These are phyloP conservation scores for Capreolus pygargus DNA, from an alignment of 2,113 vertebrate species.

Conservation along the genomic window DNA sequence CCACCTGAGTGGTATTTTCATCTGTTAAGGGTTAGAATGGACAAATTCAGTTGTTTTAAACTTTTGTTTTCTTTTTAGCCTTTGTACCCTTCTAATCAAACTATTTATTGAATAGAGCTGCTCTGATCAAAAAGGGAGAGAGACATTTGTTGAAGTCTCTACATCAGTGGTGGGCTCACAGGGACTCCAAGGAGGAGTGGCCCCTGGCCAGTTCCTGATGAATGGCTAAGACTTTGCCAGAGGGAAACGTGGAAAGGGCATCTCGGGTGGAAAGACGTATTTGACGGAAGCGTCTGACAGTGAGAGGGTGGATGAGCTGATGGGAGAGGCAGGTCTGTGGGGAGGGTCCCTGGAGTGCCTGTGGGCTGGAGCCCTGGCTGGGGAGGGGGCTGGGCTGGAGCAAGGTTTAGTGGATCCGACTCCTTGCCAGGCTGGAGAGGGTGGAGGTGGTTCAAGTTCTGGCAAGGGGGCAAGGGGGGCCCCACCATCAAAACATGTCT, in stretches of 20 bases:
- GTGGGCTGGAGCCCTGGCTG: background rate
- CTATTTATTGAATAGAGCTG: background rate
- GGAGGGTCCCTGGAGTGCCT: background rate
- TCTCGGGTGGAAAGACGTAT: background rate
- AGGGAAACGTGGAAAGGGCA: accelerated
- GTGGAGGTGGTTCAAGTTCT: background rate
- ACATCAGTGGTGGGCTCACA: background rate
- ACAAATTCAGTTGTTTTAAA: background rate
- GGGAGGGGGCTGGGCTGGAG: background rate
- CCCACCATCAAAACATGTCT: background rate
- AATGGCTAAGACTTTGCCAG: background rate
- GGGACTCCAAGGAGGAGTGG: background rate
- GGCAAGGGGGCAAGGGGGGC: accelerated
- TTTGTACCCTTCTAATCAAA: background rate
- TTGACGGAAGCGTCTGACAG: background rate
- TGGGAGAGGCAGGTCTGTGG: background rate
- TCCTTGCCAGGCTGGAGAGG: background rate
- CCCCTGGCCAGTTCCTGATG: background rate
- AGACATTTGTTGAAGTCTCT: background rate
- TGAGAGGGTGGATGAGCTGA: background rate
- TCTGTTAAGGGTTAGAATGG: background rate
- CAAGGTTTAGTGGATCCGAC: background rate
- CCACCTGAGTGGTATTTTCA: background rate
- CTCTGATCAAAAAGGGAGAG: background rate
- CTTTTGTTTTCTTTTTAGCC: background rate